A percentile compares a stretch with the other conserved stretches of the same genome.
Evolutionary conservation across 1,140 invertebrate genomes (phyloP).

Genomic region (Bombus ignitus): DNA sequence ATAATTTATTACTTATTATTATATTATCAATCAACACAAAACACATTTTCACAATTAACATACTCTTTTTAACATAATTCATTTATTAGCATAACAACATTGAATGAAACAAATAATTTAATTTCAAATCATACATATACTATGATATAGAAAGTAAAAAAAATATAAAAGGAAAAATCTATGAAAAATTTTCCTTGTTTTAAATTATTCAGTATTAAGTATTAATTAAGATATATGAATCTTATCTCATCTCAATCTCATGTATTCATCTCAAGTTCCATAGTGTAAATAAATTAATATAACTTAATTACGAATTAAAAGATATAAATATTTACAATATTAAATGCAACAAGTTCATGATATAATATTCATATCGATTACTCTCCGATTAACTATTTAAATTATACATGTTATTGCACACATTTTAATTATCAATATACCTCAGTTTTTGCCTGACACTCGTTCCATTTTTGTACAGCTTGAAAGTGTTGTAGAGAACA

Average conservation of each 20-base stretch:
- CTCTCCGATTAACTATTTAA: not conserved
- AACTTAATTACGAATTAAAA: not conserved
- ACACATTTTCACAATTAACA: not conserved
- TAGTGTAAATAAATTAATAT: not conserved
- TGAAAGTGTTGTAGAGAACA: slow-evolving; percentile 77
- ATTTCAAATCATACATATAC: not conserved
- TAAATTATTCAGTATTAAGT: not conserved
- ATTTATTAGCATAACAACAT: not conserved
- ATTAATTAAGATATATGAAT: not conserved
- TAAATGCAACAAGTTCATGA: too few relatives aligned
- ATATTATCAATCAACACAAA: not conserved
- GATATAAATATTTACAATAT: not conserved
- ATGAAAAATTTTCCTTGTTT: too few relatives aligned
- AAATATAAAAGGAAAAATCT: not conserved
- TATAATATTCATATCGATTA: not conserved
- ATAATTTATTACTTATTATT: not conserved
- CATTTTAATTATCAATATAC: slow-evolving; percentile 61
- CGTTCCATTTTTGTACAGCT: slow-evolving; percentile 20
- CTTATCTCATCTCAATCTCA: not conserved
- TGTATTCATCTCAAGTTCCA: slow-evolving; percentile 5
- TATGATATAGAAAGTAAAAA: not conserved
- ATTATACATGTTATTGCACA: not conserved
- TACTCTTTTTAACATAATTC: not conserved
- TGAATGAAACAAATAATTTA: not conserved
- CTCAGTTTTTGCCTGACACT: slow-evolving; percentile 68